Evolutionary conservation across 2,888 invertebrate species (phyloP).

Genomic region (Holacanthella duospinosa): DNA sequence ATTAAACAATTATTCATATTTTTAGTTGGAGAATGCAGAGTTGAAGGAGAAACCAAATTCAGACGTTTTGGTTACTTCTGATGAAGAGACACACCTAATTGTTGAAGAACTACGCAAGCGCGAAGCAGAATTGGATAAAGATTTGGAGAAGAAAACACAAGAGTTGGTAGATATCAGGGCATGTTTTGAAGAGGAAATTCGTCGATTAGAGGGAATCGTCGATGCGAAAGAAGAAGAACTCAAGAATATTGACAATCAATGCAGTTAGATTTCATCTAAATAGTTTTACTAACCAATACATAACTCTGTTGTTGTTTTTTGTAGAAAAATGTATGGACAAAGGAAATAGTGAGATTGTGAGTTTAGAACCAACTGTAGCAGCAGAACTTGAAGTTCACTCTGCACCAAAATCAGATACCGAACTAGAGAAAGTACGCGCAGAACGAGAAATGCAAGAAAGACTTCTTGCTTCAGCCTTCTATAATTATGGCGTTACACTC

Average conservation of each 20-base stretch:
- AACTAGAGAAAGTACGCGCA: constrained; percentile 46
- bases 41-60: constrained; percentile 30
- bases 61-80: constrained; percentile 26
- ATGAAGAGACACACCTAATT: constrained; percentile 30
- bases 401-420: constrained; percentile 39
- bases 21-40: constrained; percentile 34
- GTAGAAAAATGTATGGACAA: constrained; percentile 72
- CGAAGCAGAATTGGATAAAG: constrained; percentile 33
- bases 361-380: constrained; percentile 57
- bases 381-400: constrained; percentile 44
- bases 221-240: constrained; percentile 34
- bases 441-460: constrained; percentile 70
- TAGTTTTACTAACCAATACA: no score
- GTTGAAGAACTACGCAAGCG: constrained; percentile 33
- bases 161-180: constrained; percentile 25
- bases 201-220: constrained; percentile 23
- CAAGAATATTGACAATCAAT: constrained; percentile 31
- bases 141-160: constrained; percentile 30
- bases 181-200: constrained; percentile 28
- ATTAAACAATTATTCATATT: constrained; percentile 11
- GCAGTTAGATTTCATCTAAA: constrained; percentile 25
- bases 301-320: constrained; percentile 12
- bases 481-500: constrained; percentile 49
- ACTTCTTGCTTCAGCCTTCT: constrained; percentile 75
- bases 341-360: constrained; percentile 79